Conservation (phyloP, 2,888 invertebrate species). For the Gari tellinella region DNA sequence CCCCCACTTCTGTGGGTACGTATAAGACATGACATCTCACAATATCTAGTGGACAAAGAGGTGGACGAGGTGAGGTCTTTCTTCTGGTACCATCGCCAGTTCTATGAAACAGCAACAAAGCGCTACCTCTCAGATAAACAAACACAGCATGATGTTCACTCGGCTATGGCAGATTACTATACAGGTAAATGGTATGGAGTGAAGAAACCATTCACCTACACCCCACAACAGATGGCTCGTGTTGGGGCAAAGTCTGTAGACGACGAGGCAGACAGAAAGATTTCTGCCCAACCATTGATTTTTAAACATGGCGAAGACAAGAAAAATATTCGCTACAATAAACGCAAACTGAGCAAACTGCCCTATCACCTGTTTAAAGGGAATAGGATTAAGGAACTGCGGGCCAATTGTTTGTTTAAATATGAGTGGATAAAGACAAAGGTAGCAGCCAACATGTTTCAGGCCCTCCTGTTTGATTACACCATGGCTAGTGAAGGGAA, state of each 20-base stretch:
- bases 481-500: constrained; percentile 87
- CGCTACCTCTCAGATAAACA: constrained; percentile 64
- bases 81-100: constrained; percentile 81
- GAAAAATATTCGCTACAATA: constrained; percentile 72
- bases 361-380: constrained; percentile 78
- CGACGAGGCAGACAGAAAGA: constrained; percentile 75
- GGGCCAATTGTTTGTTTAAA: constrained; percentile 96
- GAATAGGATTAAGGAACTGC: constrained; percentile 91
- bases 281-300: constrained; percentile 78
- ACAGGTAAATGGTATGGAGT: constrained; percentile 77
- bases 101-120: constrained; percentile 74
- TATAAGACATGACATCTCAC: constrained; percentile 71
- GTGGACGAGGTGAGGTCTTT: constrained; percentile 78
- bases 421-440: constrained; percentile 99
- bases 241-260: constrained; percentile 60
- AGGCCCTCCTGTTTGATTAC: constrained; percentile 96
- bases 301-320: constrained; percentile 58
- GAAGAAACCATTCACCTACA: constrained; percentile 78
- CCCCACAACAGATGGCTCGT: constrained; percentile 60
- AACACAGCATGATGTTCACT: constrained; percentile 71
- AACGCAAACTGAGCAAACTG: constrained; percentile 79
- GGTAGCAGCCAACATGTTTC: constrained; percentile 95
- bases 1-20: constrained; percentile 79
- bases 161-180: constrained; percentile 79
- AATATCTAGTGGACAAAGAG: constrained; percentile 76